These are phyloP conservation scores for Leucozona laternaria DNA, from an alignment of 2,888 invertebrate species.

Conservation along the genomic window DNA sequence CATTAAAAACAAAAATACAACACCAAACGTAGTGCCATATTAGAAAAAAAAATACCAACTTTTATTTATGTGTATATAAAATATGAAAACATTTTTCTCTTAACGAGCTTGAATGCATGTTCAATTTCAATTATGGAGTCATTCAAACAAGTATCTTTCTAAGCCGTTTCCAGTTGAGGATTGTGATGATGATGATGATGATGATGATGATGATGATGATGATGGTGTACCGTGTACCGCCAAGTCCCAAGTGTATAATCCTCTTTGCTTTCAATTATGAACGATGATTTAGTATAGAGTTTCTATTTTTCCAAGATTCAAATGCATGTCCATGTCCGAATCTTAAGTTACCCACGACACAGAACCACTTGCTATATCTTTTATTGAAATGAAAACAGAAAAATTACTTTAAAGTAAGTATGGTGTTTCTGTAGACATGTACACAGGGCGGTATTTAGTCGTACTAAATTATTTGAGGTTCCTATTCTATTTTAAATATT, in stretches of 20 bases:
- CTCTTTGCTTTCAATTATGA: constrained; percentile 57
- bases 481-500: too few species aligned
- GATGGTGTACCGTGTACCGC: background rate
- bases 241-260: constrained; percentile 13
- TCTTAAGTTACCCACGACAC: constrained; percentile 45
- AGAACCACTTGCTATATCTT: background rate
- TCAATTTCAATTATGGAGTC: constrained; percentile 59
- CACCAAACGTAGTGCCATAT: constrained; percentile 20
- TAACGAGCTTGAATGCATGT: constrained; percentile 43
- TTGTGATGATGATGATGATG: background rate
- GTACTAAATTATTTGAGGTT: background rate
- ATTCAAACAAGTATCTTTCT: constrained; percentile 21
- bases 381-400: constrained; percentile 12
- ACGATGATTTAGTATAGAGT: constrained; percentile 51
- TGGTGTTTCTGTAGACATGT: background rate
- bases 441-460: background rate
- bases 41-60: constrained; percentile 10
- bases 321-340: constrained; percentile 53
- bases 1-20: background rate
- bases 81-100: background rate
- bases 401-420: background rate
- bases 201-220: too few species aligned
- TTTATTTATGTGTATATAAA: constrained; percentile 15
- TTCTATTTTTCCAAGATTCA: constrained; percentile 31
- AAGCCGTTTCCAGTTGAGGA: constrained; percentile 3